phyloP scores from a whole-genome alignment of 2,888 invertebrate species.

The Pseudanteris insignis region DNA sequence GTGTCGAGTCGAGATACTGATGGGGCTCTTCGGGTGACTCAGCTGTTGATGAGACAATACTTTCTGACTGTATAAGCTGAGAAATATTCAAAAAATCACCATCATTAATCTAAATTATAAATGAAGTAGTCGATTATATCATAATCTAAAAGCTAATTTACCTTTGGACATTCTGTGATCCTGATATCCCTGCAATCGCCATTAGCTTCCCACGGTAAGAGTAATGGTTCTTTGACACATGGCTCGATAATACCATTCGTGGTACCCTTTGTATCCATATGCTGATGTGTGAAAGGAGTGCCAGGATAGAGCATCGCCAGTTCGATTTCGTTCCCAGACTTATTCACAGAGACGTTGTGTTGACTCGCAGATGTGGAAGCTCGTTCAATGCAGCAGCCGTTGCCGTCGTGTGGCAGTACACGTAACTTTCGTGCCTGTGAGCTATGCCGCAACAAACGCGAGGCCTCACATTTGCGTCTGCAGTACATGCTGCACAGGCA shows the following conservation, averaged over 20 bases:
- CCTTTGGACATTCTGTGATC: constrained; percentile 77
- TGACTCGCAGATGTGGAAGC: constrained; percentile 57
- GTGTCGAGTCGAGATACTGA: neutral
- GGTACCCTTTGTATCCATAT: constrained; percentile 72
- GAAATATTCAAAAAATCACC: too few relatives aligned
- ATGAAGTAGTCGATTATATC: too few relatives aligned
- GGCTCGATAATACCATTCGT: constrained; percentile 67
- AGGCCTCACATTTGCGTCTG: constrained; percentile 58
- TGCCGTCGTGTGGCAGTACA: constrained; percentile 54
- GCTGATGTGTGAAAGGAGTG: constrained; percentile 60
- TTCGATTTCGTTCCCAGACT: constrained; percentile 60
- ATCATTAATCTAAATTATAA: constrained; percentile 52
- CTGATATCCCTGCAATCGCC: constrained; percentile 68
- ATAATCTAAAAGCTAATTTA: too few relatives aligned
- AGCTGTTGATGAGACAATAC: constrained; percentile 27
- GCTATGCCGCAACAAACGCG: constrained; percentile 55
- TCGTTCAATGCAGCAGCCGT: constrained; percentile 59
- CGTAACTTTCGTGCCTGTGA: constrained; percentile 56
- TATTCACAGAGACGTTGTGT: constrained; percentile 48
- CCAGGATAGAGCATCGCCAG: constrained; percentile 63
- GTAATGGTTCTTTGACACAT: constrained; percentile 67
- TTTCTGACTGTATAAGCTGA: constrained; percentile 53
- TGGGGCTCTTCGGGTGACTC: constrained; percentile 12
- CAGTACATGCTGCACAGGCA: constrained; percentile 64
- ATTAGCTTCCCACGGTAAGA: constrained; percentile 57